Conservation (phyloP, 2,797 vertebrate species). For the Capromys pilorides region DNA sequence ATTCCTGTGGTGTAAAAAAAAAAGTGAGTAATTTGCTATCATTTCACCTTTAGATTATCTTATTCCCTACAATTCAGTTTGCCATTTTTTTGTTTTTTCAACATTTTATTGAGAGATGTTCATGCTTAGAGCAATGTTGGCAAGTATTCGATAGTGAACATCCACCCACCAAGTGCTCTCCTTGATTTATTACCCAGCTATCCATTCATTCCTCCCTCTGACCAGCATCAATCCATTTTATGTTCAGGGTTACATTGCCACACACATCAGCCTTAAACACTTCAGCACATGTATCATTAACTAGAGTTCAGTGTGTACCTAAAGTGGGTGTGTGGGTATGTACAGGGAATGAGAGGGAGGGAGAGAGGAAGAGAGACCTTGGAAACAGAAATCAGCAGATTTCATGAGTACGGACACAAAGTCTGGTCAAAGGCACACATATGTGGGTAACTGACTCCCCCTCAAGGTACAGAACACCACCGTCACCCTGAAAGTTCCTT, state of each 20-base stretch:
- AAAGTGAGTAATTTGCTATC: not conserved
- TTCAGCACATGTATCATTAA: not conserved
- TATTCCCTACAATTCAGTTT: not conserved
- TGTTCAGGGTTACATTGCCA: not conserved
- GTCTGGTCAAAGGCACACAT: not conserved
- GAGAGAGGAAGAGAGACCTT: not conserved
- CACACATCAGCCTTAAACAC: not conserved
- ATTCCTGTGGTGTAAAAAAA: not conserved
- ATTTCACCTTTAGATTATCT: not conserved
- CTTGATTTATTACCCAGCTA: not conserved
- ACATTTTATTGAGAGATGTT: not conserved
- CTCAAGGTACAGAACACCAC: not conserved
- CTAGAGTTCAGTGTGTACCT: not conserved
- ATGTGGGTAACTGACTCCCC: not conserved
- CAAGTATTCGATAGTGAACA: not conserved
- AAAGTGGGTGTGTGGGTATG: not conserved
- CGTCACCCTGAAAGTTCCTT: not conserved
- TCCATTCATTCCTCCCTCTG: not conserved
- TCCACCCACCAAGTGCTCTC: not conserved
- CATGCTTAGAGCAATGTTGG: not conserved
- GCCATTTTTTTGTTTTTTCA: not conserved
- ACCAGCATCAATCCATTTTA: not conserved
- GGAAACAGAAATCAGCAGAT: conserved; percentile 31
- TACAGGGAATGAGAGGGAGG: too few species aligned
- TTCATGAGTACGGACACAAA: not conserved